Percentiles rank a stretch among this genome's conserved stretches.
phyloP scores from a whole-genome alignment of 2,888 invertebrate genomes.

The Limnephilus lunatus region DNA sequence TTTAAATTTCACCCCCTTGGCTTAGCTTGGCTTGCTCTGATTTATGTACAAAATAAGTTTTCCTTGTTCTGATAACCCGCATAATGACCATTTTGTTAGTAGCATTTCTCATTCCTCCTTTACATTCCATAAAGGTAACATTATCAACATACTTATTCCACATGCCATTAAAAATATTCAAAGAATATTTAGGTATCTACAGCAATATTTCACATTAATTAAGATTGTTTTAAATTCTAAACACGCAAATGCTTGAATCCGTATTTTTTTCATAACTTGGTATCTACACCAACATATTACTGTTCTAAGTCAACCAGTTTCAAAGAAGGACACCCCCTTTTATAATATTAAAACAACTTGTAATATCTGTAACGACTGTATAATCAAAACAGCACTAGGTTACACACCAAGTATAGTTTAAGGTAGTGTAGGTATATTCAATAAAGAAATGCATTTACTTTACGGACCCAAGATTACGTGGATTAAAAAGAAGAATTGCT shows the following conservation, averaged over 20 bases:
- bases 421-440: too few relatives aligned
- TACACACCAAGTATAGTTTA: too few relatives aligned
- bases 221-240: background rate
- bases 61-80: background rate
- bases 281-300: background rate
- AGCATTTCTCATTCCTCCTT: background rate
- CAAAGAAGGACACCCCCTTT: too few relatives aligned
- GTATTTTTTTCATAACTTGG: too few relatives aligned
- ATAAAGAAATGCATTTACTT: too few relatives aligned
- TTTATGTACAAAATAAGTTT: background rate
- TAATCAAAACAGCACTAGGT: too few relatives aligned
- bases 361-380: too few relatives aligned
- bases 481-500: too few relatives aligned
- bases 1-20: background rate
- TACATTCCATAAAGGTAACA: background rate
- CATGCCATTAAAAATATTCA: background rate
- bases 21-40: background rate
- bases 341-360: too few relatives aligned
- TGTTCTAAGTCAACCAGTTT: background rate
- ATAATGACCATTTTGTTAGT: background rate
- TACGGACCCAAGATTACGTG: too few relatives aligned
- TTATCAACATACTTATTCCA: background rate
- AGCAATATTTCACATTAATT: background rate
- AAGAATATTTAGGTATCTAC: background rate
- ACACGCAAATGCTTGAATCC: background rate